phyloP scores from a whole-genome alignment of 2,888 invertebrate genomes.

The Rosalia funebris region DNA sequence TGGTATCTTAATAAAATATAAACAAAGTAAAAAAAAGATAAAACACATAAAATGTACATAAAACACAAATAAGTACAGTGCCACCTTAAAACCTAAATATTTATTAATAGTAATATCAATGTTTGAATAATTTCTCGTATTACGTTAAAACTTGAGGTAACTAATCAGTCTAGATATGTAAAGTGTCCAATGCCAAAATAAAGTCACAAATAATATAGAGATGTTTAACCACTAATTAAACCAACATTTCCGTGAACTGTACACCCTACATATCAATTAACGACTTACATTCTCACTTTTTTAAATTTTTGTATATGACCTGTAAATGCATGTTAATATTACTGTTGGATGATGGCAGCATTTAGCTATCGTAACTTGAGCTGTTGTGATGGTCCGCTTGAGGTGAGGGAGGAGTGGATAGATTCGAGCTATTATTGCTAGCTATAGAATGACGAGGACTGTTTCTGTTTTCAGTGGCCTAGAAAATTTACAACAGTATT shows the following conservation, averaged over 20 bases:
- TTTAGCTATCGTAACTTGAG: constrained; percentile 74
- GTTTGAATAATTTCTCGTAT: constrained; percentile 35
- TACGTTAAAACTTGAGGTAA: constrained; percentile 54
- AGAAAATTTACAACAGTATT: too few species aligned
- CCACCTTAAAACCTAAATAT: constrained; percentile 48
- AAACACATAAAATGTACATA: constrained; percentile 51
- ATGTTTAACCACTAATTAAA: constrained; percentile 23
- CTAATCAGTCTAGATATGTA: constrained; percentile 53
- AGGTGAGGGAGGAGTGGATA: constrained; percentile 77
- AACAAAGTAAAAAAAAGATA: constrained; percentile 42
- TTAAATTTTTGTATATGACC: constrained; percentile 17
- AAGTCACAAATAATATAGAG: constrained; percentile 23
- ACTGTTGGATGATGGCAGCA: constrained; percentile 25
- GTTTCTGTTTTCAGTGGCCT: constrained; percentile 61
- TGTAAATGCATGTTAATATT: constrained; percentile 23
- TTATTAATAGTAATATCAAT: constrained; percentile 37
- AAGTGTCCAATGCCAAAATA: constrained; percentile 38
- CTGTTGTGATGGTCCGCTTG: constrained; percentile 73
- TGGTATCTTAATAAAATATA: constrained; percentile 43
- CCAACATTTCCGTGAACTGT: constrained; percentile 15
- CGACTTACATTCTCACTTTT: constrained; percentile 33
- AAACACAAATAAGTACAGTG: constrained; percentile 55
- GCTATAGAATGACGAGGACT: constrained; percentile 79
- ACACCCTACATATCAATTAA: constrained; percentile 37
- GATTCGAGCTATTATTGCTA: constrained; percentile 79